These are phyloP conservation scores for Arrhamphus sclerolepis DNA, from an alignment of 2,797 vertebrate species.

Conservation along the genomic window DNA sequence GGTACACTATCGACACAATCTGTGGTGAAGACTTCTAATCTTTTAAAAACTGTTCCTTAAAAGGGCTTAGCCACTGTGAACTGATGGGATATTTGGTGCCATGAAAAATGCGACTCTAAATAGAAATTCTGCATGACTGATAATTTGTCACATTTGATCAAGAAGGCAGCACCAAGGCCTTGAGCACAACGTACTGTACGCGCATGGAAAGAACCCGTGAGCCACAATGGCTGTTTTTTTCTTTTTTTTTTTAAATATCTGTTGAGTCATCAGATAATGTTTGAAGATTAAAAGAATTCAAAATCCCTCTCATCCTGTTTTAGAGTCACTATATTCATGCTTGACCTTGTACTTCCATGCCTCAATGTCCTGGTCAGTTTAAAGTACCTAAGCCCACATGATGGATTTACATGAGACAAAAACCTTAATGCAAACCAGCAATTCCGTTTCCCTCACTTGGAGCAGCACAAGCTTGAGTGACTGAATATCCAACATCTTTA, in stretches of 20 bases:
- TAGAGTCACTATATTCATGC: conserved; percentile 46
- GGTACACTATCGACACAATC: conserved; percentile 77
- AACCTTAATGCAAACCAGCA: conserved; percentile 86
- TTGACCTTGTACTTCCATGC: conserved; percentile 27
- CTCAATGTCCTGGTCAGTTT: conserved; percentile 54
- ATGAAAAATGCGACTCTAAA: conserved; percentile 42
- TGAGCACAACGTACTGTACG: conserved; percentile 17
- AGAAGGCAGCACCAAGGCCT: conserved; percentile 21
- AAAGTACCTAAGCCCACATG: conserved; percentile 71
- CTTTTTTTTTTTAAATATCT: no score
- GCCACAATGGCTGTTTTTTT: conserved; percentile 5
- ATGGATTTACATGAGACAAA: conserved; percentile 74
- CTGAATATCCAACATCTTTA: conserved; percentile 14
- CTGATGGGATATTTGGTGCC: conserved; percentile 39
- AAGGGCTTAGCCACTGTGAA: conserved; percentile 72
- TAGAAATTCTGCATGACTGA: conserved; percentile 18
- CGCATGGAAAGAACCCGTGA: conserved; percentile 20
- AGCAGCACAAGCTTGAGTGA: conserved; percentile 19
- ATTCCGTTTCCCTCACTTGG: conserved; percentile 18
- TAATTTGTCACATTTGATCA: conserved; percentile 22
- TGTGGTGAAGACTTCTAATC: conserved; percentile 59
- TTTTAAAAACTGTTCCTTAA: conserved; percentile 58
- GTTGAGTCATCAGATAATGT: conserved; percentile 25
- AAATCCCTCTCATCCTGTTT: conserved; percentile 19
- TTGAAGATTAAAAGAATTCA: conserved; percentile 15